Evolutionary conservation across 2,113 vertebrate genomes (phyloP).

Genomic region (Emydura subglobosa): DNA sequence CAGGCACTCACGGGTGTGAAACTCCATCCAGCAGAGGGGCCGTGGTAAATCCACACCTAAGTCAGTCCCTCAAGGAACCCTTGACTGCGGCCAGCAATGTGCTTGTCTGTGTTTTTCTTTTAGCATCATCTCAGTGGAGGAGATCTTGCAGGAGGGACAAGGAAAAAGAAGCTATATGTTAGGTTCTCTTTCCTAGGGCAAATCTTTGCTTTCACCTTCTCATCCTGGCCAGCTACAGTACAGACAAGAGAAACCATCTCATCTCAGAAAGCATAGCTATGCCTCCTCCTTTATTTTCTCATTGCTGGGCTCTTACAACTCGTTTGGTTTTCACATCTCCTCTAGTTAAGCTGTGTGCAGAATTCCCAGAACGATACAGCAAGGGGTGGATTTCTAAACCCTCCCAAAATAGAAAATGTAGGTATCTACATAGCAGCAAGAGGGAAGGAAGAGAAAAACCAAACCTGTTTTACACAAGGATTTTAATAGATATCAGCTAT

Average conservation of each 20-base stretch:
- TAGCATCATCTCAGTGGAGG: rapidly evolving
- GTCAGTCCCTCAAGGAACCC: background rate
- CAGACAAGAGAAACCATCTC: background rate
- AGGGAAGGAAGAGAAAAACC: background rate
- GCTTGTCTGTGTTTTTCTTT: background rate
- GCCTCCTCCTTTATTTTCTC: background rate
- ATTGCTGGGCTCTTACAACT: background rate
- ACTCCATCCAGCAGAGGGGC: background rate
- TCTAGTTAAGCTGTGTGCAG: rapidly evolving
- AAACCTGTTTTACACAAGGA: background rate
- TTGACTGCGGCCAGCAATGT: background rate
- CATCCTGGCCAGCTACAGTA: rapidly evolving
- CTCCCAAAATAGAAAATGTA: background rate
- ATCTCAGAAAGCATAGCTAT: background rate
- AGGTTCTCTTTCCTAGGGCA: background rate
- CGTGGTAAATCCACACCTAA: background rate
- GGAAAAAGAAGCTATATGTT: rapidly evolving
- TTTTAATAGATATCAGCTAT: background rate
- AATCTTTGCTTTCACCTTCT: background rate
- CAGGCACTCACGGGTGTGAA: rapidly evolving
- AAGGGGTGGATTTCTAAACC: background rate
- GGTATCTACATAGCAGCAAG: background rate
- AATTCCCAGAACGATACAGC: background rate
- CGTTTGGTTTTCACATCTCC: background rate
- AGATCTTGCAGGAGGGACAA: rapidly evolving